phyloP scores from a whole-genome alignment of 2,113 vertebrate genomes.

The Ciconia boyciana region DNA sequence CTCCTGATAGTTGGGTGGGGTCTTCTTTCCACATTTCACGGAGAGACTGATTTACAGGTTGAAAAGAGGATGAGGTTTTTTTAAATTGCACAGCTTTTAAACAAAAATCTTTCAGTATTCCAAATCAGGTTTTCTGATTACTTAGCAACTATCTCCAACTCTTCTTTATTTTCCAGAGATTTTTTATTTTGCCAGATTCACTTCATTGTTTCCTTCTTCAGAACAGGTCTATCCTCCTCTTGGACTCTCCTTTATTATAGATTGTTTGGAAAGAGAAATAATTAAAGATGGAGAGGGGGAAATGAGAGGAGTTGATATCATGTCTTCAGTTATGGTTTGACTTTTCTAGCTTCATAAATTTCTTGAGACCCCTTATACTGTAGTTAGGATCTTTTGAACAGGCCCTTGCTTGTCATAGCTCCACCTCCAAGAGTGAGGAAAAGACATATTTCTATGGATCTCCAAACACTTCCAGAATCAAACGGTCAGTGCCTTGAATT shows the following conservation, averaged over 20 bases:
- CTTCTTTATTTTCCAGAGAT: background rate
- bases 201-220: background rate
- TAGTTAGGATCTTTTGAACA: background rate
- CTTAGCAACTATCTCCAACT: background rate
- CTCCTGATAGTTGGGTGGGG: slow-evolving; percentile 23
- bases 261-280: background rate
- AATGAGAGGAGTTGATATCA: background rate
- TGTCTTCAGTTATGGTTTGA: background rate
- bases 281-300: background rate
- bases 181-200: background rate
- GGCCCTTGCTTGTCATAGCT: background rate
- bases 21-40: slow-evolving; percentile 20
- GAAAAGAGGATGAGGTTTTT: background rate
- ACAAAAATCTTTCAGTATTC: background rate
- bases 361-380: background rate
- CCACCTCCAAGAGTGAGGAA: background rate
- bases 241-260: background rate
- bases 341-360: background rate
- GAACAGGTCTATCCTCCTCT: background rate
- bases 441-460: background rate
- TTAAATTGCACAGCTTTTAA: background rate
- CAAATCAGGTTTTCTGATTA: background rate
- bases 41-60: background rate
- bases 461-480: background rate
- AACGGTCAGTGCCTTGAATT: background rate